These are phyloP conservation scores for Microtus pennsylvanicus DNA, from an alignment of 2,113 vertebrate genomes.

Conservation along the genomic window DNA sequence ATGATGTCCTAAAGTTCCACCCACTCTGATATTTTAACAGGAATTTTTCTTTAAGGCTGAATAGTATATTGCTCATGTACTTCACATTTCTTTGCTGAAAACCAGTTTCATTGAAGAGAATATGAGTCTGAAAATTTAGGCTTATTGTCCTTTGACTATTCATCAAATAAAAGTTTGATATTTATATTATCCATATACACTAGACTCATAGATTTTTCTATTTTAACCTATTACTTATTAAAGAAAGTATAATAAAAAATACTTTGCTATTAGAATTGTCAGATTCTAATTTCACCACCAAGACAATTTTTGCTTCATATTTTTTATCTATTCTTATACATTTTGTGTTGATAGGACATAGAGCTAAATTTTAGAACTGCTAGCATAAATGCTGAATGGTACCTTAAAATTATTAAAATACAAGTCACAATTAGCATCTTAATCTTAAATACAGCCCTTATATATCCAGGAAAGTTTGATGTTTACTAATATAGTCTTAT, in stretches of 20 bases:
- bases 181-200: not conserved
- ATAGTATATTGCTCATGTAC: not conserved
- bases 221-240: not conserved
- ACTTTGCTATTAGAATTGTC: not conserved
- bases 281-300: not conserved
- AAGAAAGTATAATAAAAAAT: not conserved
- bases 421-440: not conserved
- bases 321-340: not conserved
- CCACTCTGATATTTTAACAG: not conserved
- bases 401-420: slow-evolving; percentile 7
- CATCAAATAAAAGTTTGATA: not conserved
- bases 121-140: not conserved
- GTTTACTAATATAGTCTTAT: not conserved
- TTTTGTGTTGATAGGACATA: not conserved
- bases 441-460: not conserved
- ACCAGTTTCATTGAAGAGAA: not conserved
- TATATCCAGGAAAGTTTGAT: not conserved
- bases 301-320: not conserved
- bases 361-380: not conserved
- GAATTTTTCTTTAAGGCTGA: not conserved
- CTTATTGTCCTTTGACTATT: not conserved
- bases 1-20: too few species aligned
- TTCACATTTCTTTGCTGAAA: not conserved
- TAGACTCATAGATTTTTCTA: not conserved
- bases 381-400: not conserved